Evolutionary conservation across 2,888 invertebrate genomes (phyloP).

Genomic region (Pycnomerus fuliginosus): DNA sequence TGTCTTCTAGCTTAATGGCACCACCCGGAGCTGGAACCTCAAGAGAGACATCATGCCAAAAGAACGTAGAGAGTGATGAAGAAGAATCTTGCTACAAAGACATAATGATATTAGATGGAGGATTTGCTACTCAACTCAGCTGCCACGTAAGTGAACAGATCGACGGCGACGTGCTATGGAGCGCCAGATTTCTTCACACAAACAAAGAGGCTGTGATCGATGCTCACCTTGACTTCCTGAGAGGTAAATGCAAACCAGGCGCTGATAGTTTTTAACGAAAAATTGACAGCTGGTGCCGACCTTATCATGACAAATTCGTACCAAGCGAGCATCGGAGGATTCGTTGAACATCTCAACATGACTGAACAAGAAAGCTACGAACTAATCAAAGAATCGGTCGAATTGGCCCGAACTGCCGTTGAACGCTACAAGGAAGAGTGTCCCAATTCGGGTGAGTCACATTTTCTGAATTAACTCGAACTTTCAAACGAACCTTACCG

Average conservation of each 20-base stretch:
- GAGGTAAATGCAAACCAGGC: too few relatives aligned
- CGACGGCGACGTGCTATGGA: constrained; percentile 88
- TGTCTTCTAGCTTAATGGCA: too few relatives aligned
- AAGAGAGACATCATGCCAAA: constrained; percentile 16
- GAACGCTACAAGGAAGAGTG: constrained; percentile 58
- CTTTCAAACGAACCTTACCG: too few relatives aligned
- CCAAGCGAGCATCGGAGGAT: constrained; percentile 80
- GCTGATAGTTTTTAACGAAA: neutral
- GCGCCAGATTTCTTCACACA: constrained; percentile 76
- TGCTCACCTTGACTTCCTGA: constrained; percentile 79
- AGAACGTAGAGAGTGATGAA: constrained; percentile 5
- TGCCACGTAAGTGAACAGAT: constrained; percentile 73
- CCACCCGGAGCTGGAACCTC: constrained; percentile 42
- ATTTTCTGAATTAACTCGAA: too few relatives aligned
- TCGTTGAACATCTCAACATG: constrained; percentile 71
- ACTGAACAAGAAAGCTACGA: constrained; percentile 66
- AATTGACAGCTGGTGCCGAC: constrained; percentile 75
- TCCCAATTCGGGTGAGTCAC: constrained; percentile 38
- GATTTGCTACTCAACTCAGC: constrained; percentile 79
- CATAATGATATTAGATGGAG: constrained; percentile 64
- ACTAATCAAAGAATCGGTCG: constrained; percentile 73
- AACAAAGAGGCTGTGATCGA: constrained; percentile 76
- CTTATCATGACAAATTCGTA: constrained; percentile 87
- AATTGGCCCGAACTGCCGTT: constrained; percentile 72
- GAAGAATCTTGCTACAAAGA: too few relatives aligned